Conservation (phyloP, 2,797 vertebrate genomes). For the Apogon talboti region DNA sequence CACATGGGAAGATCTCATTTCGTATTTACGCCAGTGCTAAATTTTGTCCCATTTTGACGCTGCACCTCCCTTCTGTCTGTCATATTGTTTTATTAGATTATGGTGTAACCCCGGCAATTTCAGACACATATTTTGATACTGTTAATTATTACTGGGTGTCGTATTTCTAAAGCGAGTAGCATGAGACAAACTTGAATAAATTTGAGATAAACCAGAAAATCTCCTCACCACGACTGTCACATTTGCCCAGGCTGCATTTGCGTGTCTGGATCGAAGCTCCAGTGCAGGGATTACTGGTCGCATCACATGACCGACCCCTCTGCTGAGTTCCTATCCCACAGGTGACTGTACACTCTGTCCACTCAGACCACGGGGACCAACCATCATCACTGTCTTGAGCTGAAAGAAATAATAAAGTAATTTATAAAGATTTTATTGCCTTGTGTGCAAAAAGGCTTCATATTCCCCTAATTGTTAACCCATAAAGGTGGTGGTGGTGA, state of each 20-base stretch:
- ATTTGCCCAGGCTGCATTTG: constrained; percentile 92
- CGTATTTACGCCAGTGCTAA: constrained; percentile 29
- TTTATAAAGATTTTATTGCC: constrained; percentile 16
- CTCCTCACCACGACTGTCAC: constrained; percentile 93
- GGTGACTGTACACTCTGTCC: constrained; percentile 95
- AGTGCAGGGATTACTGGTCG: constrained; percentile 93
- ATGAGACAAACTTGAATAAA: not conserved
- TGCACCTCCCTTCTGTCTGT: constrained; percentile 20
- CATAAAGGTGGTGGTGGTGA: too few relatives aligned
- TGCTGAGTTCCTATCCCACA: constrained; percentile 97
- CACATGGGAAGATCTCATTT: constrained; percentile 41
- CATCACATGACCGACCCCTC: constrained; percentile 95
- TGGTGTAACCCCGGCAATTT: constrained; percentile 9
- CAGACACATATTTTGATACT: constrained; percentile 24
- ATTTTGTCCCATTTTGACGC: constrained; percentile 47
- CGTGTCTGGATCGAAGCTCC: constrained; percentile 97
- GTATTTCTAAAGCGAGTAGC: constrained; percentile 9
- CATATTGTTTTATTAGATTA: constrained; percentile 43
- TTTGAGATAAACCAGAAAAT: not conserved
- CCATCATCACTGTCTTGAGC: constrained; percentile 89
- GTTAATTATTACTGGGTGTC: constrained; percentile 28
- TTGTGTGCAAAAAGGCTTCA: constrained; percentile 1
- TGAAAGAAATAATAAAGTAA: constrained; percentile 56
- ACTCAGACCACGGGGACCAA: constrained; percentile 99
- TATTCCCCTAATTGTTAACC: constrained; percentile 9